Evolutionary conservation across 2,888 invertebrate species (phyloP).

Genomic region (Suillia variegata): DNA sequence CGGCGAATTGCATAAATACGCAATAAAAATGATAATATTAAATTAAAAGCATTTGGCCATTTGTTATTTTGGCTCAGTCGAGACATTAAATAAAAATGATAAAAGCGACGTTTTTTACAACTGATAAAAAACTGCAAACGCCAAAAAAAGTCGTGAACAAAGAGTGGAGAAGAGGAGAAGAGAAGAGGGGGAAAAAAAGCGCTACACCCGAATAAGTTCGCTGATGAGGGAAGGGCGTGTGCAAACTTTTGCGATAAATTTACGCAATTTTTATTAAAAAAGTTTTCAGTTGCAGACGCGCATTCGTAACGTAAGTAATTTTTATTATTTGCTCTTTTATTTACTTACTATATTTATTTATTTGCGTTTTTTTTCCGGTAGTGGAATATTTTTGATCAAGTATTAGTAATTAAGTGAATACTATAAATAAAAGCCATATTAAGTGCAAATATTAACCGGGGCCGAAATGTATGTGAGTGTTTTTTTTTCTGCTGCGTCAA

Average conservation of each 20-base stretch:
- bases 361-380: too few relatives aligned
- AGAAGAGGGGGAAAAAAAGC: too few relatives aligned
- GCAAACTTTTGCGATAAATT: slow-evolving; percentile 6
- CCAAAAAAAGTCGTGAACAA: slow-evolving; percentile 3
- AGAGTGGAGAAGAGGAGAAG: too few relatives aligned
- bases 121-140: neutral
- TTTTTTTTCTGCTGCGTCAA: too few relatives aligned
- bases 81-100: slow-evolving; percentile 7
- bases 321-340: neutral
- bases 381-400: slow-evolving; percentile 13
- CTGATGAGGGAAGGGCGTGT: neutral
- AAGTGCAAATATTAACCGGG: slow-evolving; percentile 8
- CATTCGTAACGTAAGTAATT: neutral
- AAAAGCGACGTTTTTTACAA: neutral
- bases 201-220: neutral
- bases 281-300: neutral
- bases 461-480: too few relatives aligned
- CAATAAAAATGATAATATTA: neutral
- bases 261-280: neutral
- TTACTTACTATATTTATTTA: neutral
- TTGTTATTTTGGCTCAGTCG: too few relatives aligned
- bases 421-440: slow-evolving; percentile 11
- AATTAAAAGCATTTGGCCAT: neutral
- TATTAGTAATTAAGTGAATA: slow-evolving; percentile 21
- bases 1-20: too few relatives aligned